These are phyloP conservation scores for Pseudococcus viburni DNA, from an alignment of 2,888 invertebrate genomes.

Conservation along the genomic window DNA sequence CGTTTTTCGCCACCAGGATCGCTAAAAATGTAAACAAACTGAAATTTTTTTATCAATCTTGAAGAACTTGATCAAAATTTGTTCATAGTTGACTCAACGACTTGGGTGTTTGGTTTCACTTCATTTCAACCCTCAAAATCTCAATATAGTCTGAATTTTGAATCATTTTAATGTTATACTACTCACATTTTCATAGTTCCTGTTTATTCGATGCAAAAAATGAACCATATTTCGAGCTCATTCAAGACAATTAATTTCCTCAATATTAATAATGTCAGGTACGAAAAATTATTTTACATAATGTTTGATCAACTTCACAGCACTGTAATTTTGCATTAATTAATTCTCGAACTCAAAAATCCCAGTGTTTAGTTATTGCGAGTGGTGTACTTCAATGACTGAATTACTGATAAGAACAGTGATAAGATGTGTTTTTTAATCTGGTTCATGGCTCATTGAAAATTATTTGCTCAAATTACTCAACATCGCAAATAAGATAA, in stretches of 20 bases:
- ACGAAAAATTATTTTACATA: not conserved
- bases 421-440: not conserved
- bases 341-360: no score
- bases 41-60: not conserved
- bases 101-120: no score
- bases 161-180: not conserved
- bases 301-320: no score
- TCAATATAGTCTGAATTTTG: not conserved
- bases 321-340: no score
- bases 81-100: no score
- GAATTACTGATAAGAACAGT: not conserved
- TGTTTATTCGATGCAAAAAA: not conserved
- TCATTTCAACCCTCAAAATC: no score
- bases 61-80: not conserved
- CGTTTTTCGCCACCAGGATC: no score
- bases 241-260: not conserved
- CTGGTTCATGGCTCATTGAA: not conserved
- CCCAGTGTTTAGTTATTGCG: no score
- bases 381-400: no score
- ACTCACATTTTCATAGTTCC: not conserved
- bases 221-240: not conserved
- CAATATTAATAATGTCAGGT: not conserved
- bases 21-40: not conserved
- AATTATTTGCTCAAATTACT: not conserved
- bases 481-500: not conserved